Conservation (phyloP, 2,888 invertebrate species). For the Tenodera sinensis region DNA sequence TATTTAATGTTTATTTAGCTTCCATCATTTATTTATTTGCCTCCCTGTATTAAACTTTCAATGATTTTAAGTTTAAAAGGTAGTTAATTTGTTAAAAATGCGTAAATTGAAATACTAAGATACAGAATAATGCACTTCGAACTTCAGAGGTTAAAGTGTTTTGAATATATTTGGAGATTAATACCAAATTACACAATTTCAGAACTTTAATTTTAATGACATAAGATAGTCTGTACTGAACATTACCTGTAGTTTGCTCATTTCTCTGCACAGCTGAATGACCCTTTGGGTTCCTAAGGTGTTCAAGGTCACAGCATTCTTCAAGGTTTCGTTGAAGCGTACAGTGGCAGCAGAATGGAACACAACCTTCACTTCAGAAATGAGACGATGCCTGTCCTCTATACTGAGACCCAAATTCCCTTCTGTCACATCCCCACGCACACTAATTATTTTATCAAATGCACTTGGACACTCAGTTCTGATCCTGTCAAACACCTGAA, state of each 20-base stretch:
- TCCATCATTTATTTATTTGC: no score
- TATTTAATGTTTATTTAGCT: no score
- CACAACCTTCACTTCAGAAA: constrained; percentile 50
- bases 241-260: constrained; percentile 48
- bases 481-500: constrained; percentile 45
- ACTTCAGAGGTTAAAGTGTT: background rate
- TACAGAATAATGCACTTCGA: background rate
- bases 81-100: no score
- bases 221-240: background rate
- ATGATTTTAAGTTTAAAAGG: no score
- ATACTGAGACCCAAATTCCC: constrained; percentile 41
- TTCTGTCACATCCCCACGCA: constrained; percentile 46
- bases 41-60: no score
- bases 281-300: constrained; percentile 53
- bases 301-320: constrained; percentile 55
- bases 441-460: constrained; percentile 45
- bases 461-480: constrained; percentile 39
- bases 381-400: constrained; percentile 43
- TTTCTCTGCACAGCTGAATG: constrained; percentile 51
- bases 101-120: background rate
- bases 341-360: constrained; percentile 62
- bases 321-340: constrained; percentile 56
- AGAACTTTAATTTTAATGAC: no score
- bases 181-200: background rate
- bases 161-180: background rate